Base-by-base conservation (phyloP, 1,140 invertebrate species). In the Diorhabda sublineata region DNA sequence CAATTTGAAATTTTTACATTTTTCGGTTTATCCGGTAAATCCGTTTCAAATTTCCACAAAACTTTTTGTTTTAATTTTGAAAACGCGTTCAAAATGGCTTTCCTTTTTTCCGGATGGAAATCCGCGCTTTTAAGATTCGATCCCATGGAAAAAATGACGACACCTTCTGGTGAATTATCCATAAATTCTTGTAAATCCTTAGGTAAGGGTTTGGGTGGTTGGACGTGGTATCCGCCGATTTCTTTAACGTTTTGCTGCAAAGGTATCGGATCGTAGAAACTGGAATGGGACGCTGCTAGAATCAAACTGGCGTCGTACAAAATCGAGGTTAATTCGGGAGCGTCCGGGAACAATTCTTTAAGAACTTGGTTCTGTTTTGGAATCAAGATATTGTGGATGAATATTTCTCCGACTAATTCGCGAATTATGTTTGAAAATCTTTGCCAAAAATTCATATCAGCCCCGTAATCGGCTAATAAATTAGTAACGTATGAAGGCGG, bases 131-230 rank as follows among this genome's bases (percentile, higher is more conserved):
- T 83, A n/a, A 84, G 78, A 61, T 85, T 83, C 3, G 88, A 87
- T 0, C 90, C 90, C 71, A 91, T 83, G 45, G 86, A 88, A 79
- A 91, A 91, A 71, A 88, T 88, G 45, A 91, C 86, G 2, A 89
- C 85, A 2, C 89, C 89, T 52, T 87, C 77, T 11, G 78, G 73
- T 0, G 87, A 84, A 45, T 82, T 81, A 67, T 87, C 85, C 8
- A 91, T 73, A 71, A 89, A 86, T 44, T 81, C 76, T 74, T 88
- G 81, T 52, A 88, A 82, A 65, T 69, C 57, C 56, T 1, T 26
- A 42, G 44, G 45, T 45, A 44, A 47, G 9, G 52, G 52, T 57
- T 58, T 66, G 3, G 42, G 41, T 57, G 74, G 70, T 57, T 75
- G 56, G 5, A 78, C 61, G 42, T 60, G 58, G 58, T 60, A 60